phyloP scores from a whole-genome alignment of 2,888 invertebrate genomes.

The Sphinx pinastri region DNA sequence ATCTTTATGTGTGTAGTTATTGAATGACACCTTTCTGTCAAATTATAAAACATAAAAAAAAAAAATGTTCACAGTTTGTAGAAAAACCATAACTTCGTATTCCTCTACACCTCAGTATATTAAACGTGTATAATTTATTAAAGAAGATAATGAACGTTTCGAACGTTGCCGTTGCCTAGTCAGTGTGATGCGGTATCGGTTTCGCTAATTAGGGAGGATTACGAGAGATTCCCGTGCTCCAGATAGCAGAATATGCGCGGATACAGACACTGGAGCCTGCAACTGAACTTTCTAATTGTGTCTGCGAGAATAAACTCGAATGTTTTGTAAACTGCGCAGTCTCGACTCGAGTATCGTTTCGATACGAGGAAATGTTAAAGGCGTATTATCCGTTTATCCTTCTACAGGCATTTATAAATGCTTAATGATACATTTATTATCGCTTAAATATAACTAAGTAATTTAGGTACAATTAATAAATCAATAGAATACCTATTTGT shows the following conservation, averaged over 20 bases:
- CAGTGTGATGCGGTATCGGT: constrained; percentile 56
- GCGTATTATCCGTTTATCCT: neutral
- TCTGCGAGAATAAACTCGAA: constrained; percentile 48
- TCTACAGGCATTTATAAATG: neutral
- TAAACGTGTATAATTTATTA: neutral
- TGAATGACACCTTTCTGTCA: no score
- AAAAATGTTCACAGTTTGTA: no score
- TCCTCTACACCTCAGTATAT: no score
- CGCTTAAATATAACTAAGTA: neutral
- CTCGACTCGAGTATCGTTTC: constrained; percentile 32
- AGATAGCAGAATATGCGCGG: constrained; percentile 53
- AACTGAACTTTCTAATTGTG: constrained; percentile 55
- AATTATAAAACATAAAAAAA: no score
- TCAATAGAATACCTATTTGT: neutral
- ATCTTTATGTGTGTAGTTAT: no score
- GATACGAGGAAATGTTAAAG: neutral
- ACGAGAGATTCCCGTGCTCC: constrained; percentile 53
- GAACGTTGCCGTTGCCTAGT: neutral
- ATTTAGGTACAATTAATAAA: neutral
- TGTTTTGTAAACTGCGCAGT: constrained; percentile 36
- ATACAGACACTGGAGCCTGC: constrained; percentile 51
- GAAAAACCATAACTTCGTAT: no score
- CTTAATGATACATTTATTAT: no score
- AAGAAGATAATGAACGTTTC: neutral
- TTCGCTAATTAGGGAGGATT: constrained; percentile 70